Base-by-base conservation (phyloP, 1,140 invertebrate species). In the Drosophila melanogaster region DNA sequence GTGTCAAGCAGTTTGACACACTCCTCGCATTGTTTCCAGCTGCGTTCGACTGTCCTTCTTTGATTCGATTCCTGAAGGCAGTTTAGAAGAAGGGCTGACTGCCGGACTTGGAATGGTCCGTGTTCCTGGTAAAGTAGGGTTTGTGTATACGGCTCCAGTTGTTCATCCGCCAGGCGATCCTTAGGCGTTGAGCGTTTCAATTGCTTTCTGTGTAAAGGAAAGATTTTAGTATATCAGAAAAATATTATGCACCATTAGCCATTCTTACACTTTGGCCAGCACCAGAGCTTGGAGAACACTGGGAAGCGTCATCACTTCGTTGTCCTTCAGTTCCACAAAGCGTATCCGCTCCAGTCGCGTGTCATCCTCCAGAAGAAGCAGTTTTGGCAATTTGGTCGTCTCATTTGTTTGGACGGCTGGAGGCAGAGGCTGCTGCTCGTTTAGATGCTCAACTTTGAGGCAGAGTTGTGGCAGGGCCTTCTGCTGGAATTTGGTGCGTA, bases 401-500 rank as follows among this genome's bases (percentile, higher is more conserved):
- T 92, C 92, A 69, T 94, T 93, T 26, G 92, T 93, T 15, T 93
- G 79, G 47, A 93, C 87, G 37, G 93, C 93, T 37, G 92, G 77
- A 3, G 90, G 90, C 22, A 94, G 55, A 1, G 12, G 8, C 6
- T 11, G 4, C n/a, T 77, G 81, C 76, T 92, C 57, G n/a, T 61
- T 81, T 30, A 26, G 70, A 62, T 66, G 79, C 66, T 78, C 92
- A 44, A 59, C 93, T 77, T 81, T 91, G 0, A 99, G 90, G 17
- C 95, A 94, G 37, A 99, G 92, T 86, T 99, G 98, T 0, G 98
- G 94, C 22, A 97, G 92, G 41, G 96, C 94, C 54, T 95, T 95
- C 77, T 95, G 93, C 92, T 99, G 98, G 92, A 95, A 98, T 86
- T 96, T 96, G 15, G 98, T 99, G 64, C 98, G 93, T 92, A 97